Base-by-base conservation (phyloP, 2,113 vertebrate genomes). In the Pluvianellus socialis region DNA sequence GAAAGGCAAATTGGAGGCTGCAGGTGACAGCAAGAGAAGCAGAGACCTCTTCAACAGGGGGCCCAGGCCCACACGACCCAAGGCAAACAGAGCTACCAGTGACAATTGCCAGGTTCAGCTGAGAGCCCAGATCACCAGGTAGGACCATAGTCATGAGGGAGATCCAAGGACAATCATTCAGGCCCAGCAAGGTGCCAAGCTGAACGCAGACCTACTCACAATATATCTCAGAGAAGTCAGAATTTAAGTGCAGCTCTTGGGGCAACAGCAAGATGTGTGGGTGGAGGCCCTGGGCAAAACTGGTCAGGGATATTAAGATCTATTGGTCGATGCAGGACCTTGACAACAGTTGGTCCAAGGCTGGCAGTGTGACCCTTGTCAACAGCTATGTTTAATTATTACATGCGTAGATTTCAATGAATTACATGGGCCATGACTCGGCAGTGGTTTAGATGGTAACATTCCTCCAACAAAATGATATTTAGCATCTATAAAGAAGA, bases 281-380 rank as follows among this genome's bases (percentile, higher is more conserved):
- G 6, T 38, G 47, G 52, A 79, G 32, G 17, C 14, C 24, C 24
- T 21, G 18, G 28, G 9, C n/a, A 44, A 72, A 67, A 52, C n/a
- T 49, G 15, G 6, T 61, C 30, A 61, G 24, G 30, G n/a, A 5
- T 1, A 1, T 35, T 19, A 27, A 44, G 35, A 26, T 47, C 40
- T 61, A 2, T 4, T 16, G 35, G 20, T 33, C 12, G 12, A 45
- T 9, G 14, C 7, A 27, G 14, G 35, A 24, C 17, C 8, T n/a
- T 0, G 0, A 56, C 23, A 28, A 23, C 17, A 22, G 22, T 19
- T 21, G 22, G 30, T 28, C 26, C 10, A 28, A 66, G 40, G n/a
- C 45, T 66, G 65, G 13, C 32, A 38, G 12, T 1, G 6, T 40
- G 53, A 67, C 44, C 30, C 6, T 11, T 26, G 23, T 73, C 83